These are phyloP conservation scores for Isichthys henryi DNA, from an alignment of 2,113 vertebrate genomes.

Conservation along the genomic window DNA sequence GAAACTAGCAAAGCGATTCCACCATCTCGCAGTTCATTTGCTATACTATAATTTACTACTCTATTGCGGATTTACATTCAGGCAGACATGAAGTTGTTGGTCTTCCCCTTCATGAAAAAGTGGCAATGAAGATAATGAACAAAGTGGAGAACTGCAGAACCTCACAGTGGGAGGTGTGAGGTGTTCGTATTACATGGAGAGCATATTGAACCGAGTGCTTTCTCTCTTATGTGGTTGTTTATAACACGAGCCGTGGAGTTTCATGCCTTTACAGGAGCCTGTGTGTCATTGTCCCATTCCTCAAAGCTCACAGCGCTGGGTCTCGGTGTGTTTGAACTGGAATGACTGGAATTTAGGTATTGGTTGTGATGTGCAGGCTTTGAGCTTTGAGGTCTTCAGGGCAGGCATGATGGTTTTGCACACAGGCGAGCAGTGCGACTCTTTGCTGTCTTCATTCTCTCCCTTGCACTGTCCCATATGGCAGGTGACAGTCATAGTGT, in stretches of 20 bases:
- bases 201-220: conserved; percentile 22
- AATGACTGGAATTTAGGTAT: conserved; percentile 4
- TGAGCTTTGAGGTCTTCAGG: background rate
- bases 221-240: conserved; percentile 34
- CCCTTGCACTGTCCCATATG: background rate
- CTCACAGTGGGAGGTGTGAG: background rate
- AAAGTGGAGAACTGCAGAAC: background rate
- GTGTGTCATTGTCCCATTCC: conserved; percentile 26
- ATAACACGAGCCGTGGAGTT: conserved; percentile 29
- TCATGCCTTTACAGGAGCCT: conserved; percentile 28
- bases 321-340: conserved; percentile 23
- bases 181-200: background rate
- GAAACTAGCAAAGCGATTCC: background rate
- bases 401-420: background rate
- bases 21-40: background rate
- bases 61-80: background rate
- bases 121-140: background rate
- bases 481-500: background rate
- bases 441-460: background rate
- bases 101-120: background rate
- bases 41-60: background rate
- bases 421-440: background rate
- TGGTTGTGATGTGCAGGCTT: background rate
- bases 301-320: conserved; percentile 21
- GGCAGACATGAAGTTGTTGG: background rate